phyloP scores from a whole-genome alignment of 2,113 vertebrate genomes.

The Apus apus region DNA sequence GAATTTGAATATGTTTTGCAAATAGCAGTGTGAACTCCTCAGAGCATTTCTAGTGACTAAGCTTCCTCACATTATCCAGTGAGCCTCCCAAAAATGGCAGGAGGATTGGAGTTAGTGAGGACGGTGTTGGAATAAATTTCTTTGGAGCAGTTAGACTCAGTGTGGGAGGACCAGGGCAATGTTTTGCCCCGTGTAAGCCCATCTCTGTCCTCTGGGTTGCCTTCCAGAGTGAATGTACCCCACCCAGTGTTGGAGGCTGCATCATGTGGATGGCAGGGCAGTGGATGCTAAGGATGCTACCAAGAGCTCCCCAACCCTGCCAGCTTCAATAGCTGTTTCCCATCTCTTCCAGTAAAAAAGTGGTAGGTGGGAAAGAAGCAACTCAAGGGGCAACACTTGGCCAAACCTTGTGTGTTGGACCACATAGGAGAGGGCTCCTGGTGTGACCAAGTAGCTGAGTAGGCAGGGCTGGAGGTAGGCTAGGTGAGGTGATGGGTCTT shows the following conservation, averaged over 20 bases:
- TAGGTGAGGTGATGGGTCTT: neutral
- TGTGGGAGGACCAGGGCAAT: neutral
- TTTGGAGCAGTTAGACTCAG: neutral
- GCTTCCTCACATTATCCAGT: neutral
- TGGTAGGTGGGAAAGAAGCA: neutral
- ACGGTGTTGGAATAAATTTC: neutral
- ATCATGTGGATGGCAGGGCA: fast-evolving
- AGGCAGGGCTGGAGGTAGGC: neutral
- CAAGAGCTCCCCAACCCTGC: neutral
- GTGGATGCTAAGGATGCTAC: neutral
- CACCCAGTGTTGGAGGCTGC: fast-evolving
- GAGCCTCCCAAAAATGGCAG: neutral
- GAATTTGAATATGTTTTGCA: neutral
- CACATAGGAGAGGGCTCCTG: neutral
- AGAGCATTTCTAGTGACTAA: neutral
- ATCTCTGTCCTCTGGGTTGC: neutral
- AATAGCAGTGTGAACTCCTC: neutral
- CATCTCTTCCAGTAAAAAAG: neutral
- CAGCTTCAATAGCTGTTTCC: neutral
- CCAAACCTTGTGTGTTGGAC: neutral
- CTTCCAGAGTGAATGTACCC: neutral
- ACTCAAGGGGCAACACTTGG: neutral
- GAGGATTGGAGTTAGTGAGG: neutral
- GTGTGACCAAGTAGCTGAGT: fast-evolving
- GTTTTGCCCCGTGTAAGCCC: neutral